Conservation (phyloP, 2,797 vertebrate genomes). For the Halcyon smyrnensis region DNA sequence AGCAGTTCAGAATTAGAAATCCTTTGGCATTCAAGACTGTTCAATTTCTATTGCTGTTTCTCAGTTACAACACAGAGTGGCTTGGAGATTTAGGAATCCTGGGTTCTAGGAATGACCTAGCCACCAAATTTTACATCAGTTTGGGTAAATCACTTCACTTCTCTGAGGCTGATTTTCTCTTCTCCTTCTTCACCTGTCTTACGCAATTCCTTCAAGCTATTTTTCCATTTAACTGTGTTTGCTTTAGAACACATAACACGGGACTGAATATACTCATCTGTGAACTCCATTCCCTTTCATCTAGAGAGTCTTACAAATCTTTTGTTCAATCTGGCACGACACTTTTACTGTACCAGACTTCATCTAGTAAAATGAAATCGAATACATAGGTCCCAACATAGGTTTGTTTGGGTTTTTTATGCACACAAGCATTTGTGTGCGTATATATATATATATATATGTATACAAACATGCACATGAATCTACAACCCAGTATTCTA, state of each 20-base stretch:
- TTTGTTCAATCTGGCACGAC: neutral
- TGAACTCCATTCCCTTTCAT: neutral
- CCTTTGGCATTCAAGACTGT: fast-evolving
- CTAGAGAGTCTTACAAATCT: neutral
- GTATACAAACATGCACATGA: neutral
- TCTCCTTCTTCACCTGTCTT: neutral
- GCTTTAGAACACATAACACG: neutral
- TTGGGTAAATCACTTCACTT: neutral
- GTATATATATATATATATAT: too few species aligned
- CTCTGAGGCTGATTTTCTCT: neutral
- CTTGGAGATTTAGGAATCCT: neutral
- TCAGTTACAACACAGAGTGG: neutral
- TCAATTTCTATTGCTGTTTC: neutral
- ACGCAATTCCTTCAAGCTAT: neutral
- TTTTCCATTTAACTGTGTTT: neutral
- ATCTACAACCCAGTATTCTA: neutral
- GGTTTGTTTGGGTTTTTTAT: neutral
- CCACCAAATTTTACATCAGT: neutral
- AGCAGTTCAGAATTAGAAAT: neutral
- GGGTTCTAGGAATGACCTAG: neutral
- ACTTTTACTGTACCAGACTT: neutral
- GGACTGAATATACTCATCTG: neutral
- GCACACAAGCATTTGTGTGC: neutral
- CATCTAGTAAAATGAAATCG: neutral
- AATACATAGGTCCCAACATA: neutral